Conservation (phyloP, 2,888 invertebrate genomes). For the Sicus ferrugineus region DNA sequence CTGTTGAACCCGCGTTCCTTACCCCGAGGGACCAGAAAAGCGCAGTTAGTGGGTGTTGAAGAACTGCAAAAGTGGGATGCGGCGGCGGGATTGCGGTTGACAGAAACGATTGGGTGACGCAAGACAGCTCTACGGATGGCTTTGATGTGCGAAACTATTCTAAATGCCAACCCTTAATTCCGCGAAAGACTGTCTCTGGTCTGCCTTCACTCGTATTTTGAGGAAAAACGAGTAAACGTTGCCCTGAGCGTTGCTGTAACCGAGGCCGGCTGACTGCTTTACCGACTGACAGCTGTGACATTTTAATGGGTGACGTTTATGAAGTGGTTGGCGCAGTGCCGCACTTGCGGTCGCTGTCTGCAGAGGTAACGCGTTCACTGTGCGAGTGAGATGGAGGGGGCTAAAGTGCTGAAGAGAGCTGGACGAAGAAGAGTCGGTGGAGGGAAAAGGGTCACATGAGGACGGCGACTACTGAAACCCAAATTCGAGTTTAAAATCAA, state of each 20-base stretch:
- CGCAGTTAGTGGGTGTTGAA: too few relatives aligned
- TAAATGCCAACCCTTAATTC: not conserved
- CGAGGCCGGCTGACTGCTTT: not conserved
- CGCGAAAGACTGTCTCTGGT: not conserved
- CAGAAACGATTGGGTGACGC: too few relatives aligned
- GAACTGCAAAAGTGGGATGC: too few relatives aligned
- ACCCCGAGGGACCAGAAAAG: too few relatives aligned
- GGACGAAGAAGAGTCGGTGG: too few relatives aligned
- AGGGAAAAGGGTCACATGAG: too few relatives aligned
- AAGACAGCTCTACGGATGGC: too few relatives aligned
- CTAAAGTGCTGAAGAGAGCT: too few relatives aligned
- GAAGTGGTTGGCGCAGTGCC: constrained; percentile 30
- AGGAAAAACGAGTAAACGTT: not conserved
- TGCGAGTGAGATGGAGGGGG: not conserved
- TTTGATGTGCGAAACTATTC: not conserved
- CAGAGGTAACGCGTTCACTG: not conserved
- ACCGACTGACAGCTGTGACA: constrained; percentile 17
- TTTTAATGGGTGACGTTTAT: constrained; percentile 33
- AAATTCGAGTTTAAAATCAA: too few relatives aligned
- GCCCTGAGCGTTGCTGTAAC: not conserved
- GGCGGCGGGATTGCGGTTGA: not conserved
- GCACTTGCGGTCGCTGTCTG: constrained; percentile 11
- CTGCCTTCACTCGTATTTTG: too few relatives aligned
- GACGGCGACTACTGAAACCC: too few relatives aligned
- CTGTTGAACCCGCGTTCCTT: too few relatives aligned